Conservation (phyloP, 1,140 invertebrate genomes). For the Ceratitis capitata region DNA sequence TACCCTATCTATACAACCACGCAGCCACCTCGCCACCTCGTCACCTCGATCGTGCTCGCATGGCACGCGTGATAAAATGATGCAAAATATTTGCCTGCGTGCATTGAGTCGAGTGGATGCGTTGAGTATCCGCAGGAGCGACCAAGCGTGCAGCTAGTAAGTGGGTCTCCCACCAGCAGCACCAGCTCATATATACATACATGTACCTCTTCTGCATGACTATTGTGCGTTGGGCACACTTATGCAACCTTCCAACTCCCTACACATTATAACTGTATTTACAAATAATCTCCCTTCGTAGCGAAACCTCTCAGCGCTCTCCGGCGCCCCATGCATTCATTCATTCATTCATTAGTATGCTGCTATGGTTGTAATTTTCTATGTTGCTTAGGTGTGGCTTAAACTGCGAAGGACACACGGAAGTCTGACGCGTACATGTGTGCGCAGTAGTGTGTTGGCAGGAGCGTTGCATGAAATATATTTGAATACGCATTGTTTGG, state of each 20-base stretch:
- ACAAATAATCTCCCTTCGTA: neutral
- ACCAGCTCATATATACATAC: too few species aligned
- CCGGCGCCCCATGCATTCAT: neutral
- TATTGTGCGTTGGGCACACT: neutral
- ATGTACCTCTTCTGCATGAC: neutral
- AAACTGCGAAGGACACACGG: neutral
- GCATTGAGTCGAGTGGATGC: neutral
- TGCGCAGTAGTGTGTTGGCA: too few species aligned
- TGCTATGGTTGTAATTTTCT: neutral
- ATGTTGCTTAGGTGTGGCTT: neutral
- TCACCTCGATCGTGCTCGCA: neutral
- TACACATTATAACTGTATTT: neutral
- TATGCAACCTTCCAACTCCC: neutral
- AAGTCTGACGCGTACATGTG: too few species aligned
- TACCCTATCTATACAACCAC: too few species aligned
- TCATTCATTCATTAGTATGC: neutral
- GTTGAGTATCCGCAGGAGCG: constrained; percentile 25
- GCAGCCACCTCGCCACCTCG: neutral
- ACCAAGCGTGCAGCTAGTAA: neutral
- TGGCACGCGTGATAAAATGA: constrained; percentile 30
- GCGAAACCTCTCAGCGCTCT: neutral
- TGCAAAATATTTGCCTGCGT: constrained; percentile 29
- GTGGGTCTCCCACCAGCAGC: constrained; percentile 22
- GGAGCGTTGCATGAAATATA: neutral
- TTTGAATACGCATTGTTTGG: constrained; percentile 34